phyloP scores from a whole-genome alignment of 1,140 invertebrate genomes.

The Calliphora vicina region DNA sequence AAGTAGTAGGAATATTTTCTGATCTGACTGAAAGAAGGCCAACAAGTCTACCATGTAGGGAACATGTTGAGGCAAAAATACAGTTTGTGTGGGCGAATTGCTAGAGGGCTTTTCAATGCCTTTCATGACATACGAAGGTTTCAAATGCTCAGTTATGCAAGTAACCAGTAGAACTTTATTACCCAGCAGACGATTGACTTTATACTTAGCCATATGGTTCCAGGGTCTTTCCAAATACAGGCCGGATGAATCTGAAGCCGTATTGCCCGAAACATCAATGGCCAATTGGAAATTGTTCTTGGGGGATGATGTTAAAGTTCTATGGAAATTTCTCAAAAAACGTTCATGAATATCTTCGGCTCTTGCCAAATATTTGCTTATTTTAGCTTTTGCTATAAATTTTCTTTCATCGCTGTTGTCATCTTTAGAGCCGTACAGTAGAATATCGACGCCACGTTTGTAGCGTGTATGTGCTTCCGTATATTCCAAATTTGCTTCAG shows the following conservation, averaged over 20 bases:
- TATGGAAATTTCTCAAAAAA: conserved; percentile 41
- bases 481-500: conserved; percentile 62
- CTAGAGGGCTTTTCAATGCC: conserved; percentile 64
- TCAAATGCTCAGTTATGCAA: conserved; percentile 61
- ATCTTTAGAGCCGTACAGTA: conserved; percentile 61
- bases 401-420: conserved; percentile 56
- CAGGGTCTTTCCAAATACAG: conserved; percentile 53
- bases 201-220: conserved; percentile 65
- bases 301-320: neutral
- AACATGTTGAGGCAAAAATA: conserved; percentile 64
- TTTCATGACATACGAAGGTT: conserved; percentile 64
- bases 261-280: conserved; percentile 48
- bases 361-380: conserved; percentile 59
- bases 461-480: conserved; percentile 63
- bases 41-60: conserved; percentile 65
- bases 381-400: conserved; percentile 61
- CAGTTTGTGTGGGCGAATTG: conserved; percentile 59
- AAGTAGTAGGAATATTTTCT: conserved; percentile 65
- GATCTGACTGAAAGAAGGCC: conserved; percentile 65
- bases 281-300: conserved; percentile 54
- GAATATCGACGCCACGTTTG: conserved; percentile 64
- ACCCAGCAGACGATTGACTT: conserved; percentile 63
- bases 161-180: conserved; percentile 65
- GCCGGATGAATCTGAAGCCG: conserved; percentile 29
- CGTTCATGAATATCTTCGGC: conserved; percentile 64